A percentile compares a stretch with the other conserved stretches of the same genome.
These are phyloP conservation scores for Teleiodes luculella DNA, from an alignment of 2,888 invertebrate genomes.

Conservation along the genomic window DNA sequence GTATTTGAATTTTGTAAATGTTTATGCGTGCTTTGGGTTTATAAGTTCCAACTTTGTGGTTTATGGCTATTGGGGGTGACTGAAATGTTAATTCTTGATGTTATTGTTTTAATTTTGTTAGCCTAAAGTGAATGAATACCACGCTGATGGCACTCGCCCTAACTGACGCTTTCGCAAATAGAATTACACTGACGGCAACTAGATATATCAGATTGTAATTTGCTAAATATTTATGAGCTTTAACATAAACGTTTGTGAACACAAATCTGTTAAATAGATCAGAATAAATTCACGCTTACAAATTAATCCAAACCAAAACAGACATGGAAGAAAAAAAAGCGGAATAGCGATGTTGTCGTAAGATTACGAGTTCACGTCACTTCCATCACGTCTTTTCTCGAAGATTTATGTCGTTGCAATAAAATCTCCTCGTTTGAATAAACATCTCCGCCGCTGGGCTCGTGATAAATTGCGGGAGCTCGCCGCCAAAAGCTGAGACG, in stretches of 20 bases:
- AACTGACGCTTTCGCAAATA: conserved; percentile 1
- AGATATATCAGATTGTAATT: conserved; percentile 2
- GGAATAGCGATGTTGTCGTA: conserved; percentile 50
- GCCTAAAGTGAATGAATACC: neutral
- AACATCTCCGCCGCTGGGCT: conserved; percentile 60
- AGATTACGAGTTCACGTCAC: conserved; percentile 60
- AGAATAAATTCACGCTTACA: neutral
- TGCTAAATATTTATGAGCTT: conserved; percentile 7
- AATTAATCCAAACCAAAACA: neutral
- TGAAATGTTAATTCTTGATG: conserved; percentile 12
- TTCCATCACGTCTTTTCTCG: conserved; percentile 55
- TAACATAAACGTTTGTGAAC: neutral
- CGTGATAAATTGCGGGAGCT: conserved; percentile 69
- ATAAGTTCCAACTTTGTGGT: conserved; percentile 36
- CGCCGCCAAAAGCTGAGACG: conserved; percentile 62
- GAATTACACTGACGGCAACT: neutral
- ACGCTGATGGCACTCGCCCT: neutral
- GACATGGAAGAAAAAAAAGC: conserved; percentile 22
- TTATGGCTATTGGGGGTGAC: conserved; percentile 21
- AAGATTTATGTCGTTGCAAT: conserved; percentile 74
- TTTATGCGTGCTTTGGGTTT: conserved; percentile 36
- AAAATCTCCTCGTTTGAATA: conserved; percentile 75
- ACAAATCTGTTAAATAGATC: neutral
- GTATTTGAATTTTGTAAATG: conserved; percentile 50
- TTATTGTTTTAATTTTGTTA: neutral